Evolutionary conservation across 2,113 vertebrate genomes (phyloP), one percentile per base, ranked within the genome.

Genomic region (Cichladusa arquata): DNA sequence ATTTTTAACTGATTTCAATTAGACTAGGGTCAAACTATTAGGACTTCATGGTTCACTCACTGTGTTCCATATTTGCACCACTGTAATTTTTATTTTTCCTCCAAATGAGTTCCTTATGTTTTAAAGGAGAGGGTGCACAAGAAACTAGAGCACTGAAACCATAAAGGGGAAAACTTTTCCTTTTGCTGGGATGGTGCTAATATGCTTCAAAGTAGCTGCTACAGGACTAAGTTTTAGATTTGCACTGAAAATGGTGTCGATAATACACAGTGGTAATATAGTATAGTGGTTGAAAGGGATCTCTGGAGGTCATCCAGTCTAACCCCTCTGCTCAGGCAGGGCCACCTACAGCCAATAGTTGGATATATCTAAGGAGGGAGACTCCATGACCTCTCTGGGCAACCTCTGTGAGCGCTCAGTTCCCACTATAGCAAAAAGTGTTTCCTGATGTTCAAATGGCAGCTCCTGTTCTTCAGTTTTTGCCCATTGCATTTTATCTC

Each of bases 1-100:
- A 92, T 94, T 96, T 96, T 90, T 80, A 94, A 81, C 81, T 47
- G 33, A 80, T 93, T 94, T 93, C 79, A 85, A 15, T 93, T 90
- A 88, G 15, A 77, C 34, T 23, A 48, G n/a, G 90, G 40, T 73
- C 86, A 93, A 83, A 86, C 58, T 70, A 22, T 28, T 54, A 67
- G 31, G 82, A 77, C 38, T 90, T 95, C 14, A 70, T 47, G 29
- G 24, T 81, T 92, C 16, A 26, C 36, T 93, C 42, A 57, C 58
- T 77, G 45, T 77, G 14, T 69, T 92, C 53, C 31, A n/a, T 17
- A 44, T 83, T 83, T 83, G 28, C 13, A 84, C 14, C 18, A 56
- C 38, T 40, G 11, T 15, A 89, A 84, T 69, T 87, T 86, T 44
- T 71, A 15, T 81, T 93, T 81, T 74, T 51, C 18, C 11, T 94